These are phyloP conservation scores for Herpetotheres cachinnans DNA, from an alignment of 2,113 vertebrate genomes.

Conservation along the genomic window DNA sequence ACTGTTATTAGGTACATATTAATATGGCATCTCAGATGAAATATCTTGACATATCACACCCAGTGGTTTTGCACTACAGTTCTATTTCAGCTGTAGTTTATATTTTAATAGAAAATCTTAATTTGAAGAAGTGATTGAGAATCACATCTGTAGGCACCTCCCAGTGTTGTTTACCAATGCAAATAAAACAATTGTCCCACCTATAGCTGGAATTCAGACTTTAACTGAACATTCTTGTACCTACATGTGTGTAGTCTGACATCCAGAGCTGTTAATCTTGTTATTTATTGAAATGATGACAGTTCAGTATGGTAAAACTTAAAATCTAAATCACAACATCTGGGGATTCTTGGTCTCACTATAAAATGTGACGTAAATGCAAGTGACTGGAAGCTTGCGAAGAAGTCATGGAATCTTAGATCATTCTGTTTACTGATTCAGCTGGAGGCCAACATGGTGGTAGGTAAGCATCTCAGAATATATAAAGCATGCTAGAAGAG, in stretches of 20 bases:
- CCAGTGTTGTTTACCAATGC: background rate
- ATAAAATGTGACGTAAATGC: background rate
- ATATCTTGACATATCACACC: background rate
- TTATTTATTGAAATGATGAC: background rate
- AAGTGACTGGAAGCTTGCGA: background rate
- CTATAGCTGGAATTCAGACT: background rate
- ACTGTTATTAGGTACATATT: too few relatives aligned
- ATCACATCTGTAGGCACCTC: background rate
- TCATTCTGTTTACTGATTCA: conserved; percentile 13
- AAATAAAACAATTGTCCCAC: background rate
- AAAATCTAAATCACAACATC: background rate
- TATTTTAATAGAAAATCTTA: background rate
- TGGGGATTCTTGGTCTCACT: background rate
- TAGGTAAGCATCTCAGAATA: background rate
- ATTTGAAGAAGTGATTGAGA: background rate
- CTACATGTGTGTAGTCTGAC: background rate
- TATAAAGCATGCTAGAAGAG: background rate
- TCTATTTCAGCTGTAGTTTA: background rate
- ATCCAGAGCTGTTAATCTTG: background rate
- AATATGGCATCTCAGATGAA: background rate
- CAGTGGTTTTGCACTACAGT: background rate
- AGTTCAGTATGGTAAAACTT: background rate
- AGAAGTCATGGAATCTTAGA: background rate
- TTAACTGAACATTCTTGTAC: background rate
- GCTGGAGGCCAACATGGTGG: background rate